Base-by-base conservation (phyloP, 2,797 vertebrate genomes). In the Lophotriccus pileatus region DNA sequence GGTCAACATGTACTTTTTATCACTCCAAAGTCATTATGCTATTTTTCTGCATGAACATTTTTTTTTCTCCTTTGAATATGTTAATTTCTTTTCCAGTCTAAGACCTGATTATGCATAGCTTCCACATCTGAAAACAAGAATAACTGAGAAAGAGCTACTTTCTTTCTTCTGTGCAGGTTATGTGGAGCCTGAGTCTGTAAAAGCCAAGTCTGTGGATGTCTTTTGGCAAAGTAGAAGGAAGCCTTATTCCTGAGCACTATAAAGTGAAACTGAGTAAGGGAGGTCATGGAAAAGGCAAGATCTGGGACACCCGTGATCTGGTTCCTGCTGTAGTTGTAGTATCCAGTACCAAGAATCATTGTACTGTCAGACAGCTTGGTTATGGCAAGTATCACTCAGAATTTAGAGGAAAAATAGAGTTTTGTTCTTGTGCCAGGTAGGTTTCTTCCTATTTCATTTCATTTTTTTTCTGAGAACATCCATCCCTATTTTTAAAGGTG, bases 1-100 rank as follows among this genome's bases (percentile, higher is more conserved):
- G 62, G 43, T 89, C 68, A 79, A 89, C 85, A 85, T 53, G 4
- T 55, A 12, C n/a, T 89, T 81, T 79, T 85, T 79, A 43, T 55
- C 19, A 69, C 30, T 9, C 32, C 41, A 14, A 84, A 80, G 50
- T 56, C 28, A 47, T 49, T 59, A 43, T 13, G 44, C 2, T 9
- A 7, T 34, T 89, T 95, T 80, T 84, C 27, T 90, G 2, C n/a
- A 22, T 17, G 19, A 93, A 60, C 8, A 34, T 2, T 7, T 43
- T 10, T 10, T 52, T 59, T 78, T 58, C 67, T 43, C 10, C 27
- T 63, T 77, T 53, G 24, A 83, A 77, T 83, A 49, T 18, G 1
- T 28, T 70, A 0, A 12, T 60, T 72, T 16, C 6, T 69, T 64
- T 81, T 78, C 9, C 10, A 52, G 13, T 81, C 36, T 72, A 43